Conservation (phyloP, 1,140 invertebrate species). For the Tenebrio molitor region DNA sequence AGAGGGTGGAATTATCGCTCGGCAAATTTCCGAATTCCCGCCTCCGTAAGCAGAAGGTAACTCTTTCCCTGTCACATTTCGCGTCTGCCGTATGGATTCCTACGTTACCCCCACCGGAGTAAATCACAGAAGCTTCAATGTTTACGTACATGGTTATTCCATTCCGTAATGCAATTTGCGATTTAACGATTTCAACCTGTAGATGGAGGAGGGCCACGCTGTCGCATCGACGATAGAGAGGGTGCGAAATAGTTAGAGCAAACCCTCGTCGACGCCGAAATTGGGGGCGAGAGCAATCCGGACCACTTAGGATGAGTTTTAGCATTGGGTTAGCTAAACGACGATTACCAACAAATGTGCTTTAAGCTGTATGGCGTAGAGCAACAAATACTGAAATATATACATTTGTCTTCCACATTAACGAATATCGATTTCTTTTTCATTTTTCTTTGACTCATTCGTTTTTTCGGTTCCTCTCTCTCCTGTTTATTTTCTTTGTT, state of each 20-base stretch:
- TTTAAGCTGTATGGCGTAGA: too few species aligned
- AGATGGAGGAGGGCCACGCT: neutral
- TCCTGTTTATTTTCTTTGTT: too few species aligned
- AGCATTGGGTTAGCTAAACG: neutral
- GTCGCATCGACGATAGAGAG: neutral
- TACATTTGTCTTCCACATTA: too few species aligned
- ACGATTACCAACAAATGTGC: neutral
- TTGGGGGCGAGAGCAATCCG: neutral
- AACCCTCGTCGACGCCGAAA: neutral
- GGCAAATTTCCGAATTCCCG: slow-evolving; percentile 13
- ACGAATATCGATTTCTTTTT: too few species aligned
- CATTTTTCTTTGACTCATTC: too few species aligned
- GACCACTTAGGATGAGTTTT: neutral
- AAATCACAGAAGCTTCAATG: slow-evolving; percentile 20
- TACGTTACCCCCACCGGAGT: neutral
- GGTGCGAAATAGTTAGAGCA: slow-evolving; percentile 18
- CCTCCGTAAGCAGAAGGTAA: slow-evolving; percentile 1
- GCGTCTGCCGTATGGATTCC: slow-evolving; percentile 3
- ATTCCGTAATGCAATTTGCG: slow-evolving; percentile 34
- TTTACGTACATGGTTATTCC: slow-evolving; percentile 40
- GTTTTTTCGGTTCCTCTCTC: too few species aligned
- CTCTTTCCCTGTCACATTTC: slow-evolving; percentile 23
- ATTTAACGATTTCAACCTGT: slow-evolving; percentile 35
- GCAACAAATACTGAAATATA: too few species aligned
- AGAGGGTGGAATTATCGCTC: slow-evolving; percentile 30